Evolutionary conservation across 2,113 vertebrate species (phyloP), one percentile per base, ranked within the genome.

Genomic region (Takifugu bimaculatus): DNA sequence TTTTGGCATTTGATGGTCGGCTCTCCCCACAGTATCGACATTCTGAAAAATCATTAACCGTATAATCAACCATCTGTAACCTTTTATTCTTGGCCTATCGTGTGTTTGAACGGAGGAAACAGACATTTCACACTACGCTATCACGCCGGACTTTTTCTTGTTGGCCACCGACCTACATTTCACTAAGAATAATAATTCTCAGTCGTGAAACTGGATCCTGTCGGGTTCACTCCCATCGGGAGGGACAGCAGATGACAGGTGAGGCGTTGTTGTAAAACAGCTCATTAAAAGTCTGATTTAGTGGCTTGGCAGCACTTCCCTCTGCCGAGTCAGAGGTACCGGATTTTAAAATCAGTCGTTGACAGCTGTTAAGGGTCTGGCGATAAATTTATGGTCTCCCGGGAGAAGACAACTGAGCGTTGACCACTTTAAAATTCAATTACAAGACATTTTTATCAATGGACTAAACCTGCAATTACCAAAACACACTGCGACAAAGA

Each of bases 281-380:
- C 25, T 66, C 26, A 60, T 70, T 55, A 72, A 13, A 56, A 32
- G 9, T 26, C 27, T 70, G 67, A 70, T 70, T 53, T 39, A 62
- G 54, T 44, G 60, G n/a, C 29, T 62, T 53, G 60, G 48, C 50
- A 11, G 42, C 2, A 20, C 42, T 47, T 20, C 5, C 71, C 59
- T 61, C 42, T n/a, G 12, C 6, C 6, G 48, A 50, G 71, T 57
- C 59, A 45, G 50, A 15, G 55, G 50, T 54, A 59, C 26, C 43
- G 56, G 26, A 50, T 51, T 68, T 68, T 39, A 32, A 61, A 44
- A 57, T 20, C 51, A 15, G 12, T 27, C 27, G 13, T 26, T 6
- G 13, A 1, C 5, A 26, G 26, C 25, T 42, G 10, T 39, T 12
- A 13, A 11, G 6, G 32, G 13, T 13, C 4, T 4, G 9, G 7